phyloP scores from a whole-genome alignment of 2,888 invertebrate species.

The Vesta saturnalis region DNA sequence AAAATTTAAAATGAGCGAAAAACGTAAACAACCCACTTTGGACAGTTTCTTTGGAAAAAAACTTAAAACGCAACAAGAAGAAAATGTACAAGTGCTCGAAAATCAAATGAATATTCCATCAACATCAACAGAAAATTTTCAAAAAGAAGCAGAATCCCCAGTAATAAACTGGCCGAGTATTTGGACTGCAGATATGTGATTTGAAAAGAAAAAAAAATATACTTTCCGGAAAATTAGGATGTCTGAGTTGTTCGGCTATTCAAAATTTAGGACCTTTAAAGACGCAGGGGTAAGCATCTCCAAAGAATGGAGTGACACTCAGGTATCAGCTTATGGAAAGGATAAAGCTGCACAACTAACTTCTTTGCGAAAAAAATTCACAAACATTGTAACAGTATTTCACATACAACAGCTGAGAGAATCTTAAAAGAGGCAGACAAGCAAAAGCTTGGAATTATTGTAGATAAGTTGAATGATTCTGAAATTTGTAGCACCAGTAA shows the following conservation, averaged over 20 bases:
- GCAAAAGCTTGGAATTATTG: slow-evolving; percentile 8
- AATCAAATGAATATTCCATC: too few species aligned
- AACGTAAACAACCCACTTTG: too few species aligned
- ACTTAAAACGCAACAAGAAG: too few species aligned
- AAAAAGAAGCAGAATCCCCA: background rate
- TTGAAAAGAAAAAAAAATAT: background rate
- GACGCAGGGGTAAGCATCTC: background rate
- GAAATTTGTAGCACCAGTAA: slow-evolving; percentile 5
- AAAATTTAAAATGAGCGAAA: background rate
- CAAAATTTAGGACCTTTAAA: background rate
- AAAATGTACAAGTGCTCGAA: too few species aligned
- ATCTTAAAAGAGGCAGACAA: slow-evolving; percentile 8
- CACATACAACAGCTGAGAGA: slow-evolving; percentile 8
- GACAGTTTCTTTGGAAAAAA: too few species aligned
- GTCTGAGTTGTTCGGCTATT: too few species aligned
- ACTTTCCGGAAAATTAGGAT: background rate
- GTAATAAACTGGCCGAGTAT: background rate
- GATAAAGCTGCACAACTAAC: background rate
- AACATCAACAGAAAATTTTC: too few species aligned
- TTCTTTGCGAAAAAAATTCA: background rate
- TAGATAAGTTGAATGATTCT: slow-evolving; percentile 6
- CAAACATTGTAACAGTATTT: background rate
- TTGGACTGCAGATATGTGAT: background rate
- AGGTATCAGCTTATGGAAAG: too few species aligned
- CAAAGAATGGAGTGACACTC: background rate